Base-by-base conservation (phyloP, 2,113 vertebrate genomes). In the Epinephelus cyanopodus region DNA sequence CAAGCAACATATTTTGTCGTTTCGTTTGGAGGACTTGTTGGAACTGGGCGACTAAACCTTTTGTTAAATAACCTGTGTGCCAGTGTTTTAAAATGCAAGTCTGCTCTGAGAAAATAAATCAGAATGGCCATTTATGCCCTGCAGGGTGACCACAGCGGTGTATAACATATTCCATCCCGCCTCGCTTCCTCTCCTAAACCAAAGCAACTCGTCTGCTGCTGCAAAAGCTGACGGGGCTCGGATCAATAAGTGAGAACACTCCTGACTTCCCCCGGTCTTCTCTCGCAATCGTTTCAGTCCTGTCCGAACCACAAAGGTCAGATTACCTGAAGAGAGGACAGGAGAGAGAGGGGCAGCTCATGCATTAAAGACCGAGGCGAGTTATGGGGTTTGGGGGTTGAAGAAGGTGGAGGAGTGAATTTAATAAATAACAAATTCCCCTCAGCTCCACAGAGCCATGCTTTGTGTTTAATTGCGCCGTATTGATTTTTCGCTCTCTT, bases 381-480 rank as follows among this genome's bases (percentile, higher is more conserved):
- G 91, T 79, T 87, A 77, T 81, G 80, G 86, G 86, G 66, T 84
- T 87, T 81, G 79, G 58, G 45, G 78, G 74, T 77, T 37, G 37
- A 82, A 80, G 83, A 85, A 88, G 81, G 81, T 70, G 81, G 81
- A 88, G 87, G 86, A 89, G 83, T 89, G 95, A 92, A 92, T 94
- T 95, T 92, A 95, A 87, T 91, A 93, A 83, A 93, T 94, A 95
- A 94, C 94, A 96, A 95, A 93, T 87, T 84, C 88, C 72, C 87
- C 68, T 92, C 86, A 91, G 94, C 86, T 94, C 88, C 89, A 81
- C 90, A 25, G 90, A 92, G 89, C 79, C 90, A 86, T 50, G 87
- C 92, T 95, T 95, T 94, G 93, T 94, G 94, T 90, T 95, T 95
- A 95, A 93, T 93, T 94, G 90, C 90, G 92, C 82, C 23, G 63